phyloP scores from a whole-genome alignment of 2,113 vertebrate genomes.

The Ammospiza caudacuta region DNA sequence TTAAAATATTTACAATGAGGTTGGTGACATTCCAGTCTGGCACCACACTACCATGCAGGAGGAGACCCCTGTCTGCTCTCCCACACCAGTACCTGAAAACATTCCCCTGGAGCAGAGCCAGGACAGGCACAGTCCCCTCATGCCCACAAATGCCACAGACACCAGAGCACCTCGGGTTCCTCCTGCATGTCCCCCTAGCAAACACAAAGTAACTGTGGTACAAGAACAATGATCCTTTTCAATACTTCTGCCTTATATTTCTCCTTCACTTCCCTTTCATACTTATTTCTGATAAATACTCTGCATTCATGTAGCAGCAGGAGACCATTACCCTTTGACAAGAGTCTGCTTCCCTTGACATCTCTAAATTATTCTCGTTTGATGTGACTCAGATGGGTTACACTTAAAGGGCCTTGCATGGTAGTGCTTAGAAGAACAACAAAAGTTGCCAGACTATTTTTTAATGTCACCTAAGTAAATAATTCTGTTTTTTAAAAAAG shows the following conservation, averaged over 20 bases:
- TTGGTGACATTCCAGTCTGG: neutral
- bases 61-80: neutral
- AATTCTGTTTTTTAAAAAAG: neutral
- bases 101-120: neutral
- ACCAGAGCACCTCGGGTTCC: neutral
- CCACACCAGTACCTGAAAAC: neutral
- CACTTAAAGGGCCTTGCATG: neutral
- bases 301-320: neutral
- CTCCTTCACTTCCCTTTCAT: neutral
- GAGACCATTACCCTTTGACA: neutral
- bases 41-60: rapidly evolving
- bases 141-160: neutral
- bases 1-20: neutral
- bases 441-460: neutral
- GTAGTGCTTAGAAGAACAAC: neutral
- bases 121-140: neutral
- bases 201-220: neutral
- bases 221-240: neutral
- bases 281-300: neutral
- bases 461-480: neutral
- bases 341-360: neutral
- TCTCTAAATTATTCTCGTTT: conserved; percentile 24
- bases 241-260: neutral
- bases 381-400: neutral
- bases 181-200: neutral